A percentile compares a stretch with the other conserved stretches of the same genome.
Evolutionary conservation across 2,797 vertebrate genomes (phyloP).

Genomic region (Xiphorhynchus erythropygius): DNA sequence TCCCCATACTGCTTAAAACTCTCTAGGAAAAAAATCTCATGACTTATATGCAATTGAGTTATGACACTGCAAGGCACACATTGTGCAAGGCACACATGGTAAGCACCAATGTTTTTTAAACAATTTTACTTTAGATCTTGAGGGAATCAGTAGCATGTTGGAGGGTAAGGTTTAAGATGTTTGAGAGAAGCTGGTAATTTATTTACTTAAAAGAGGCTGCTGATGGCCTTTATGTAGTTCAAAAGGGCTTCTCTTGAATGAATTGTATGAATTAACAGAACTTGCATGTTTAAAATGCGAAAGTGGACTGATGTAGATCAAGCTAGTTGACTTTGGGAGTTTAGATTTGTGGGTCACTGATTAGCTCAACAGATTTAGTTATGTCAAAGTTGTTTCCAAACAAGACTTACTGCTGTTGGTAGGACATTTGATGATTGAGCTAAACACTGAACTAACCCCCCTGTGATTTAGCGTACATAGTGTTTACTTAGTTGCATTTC

Average conservation of each 20-base stretch:
- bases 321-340: not conserved
- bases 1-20: not conserved
- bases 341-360: not conserved
- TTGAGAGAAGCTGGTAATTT: not conserved
- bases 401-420: not conserved
- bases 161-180: not conserved
- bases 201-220: not conserved
- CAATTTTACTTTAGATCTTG: not conserved
- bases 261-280: not conserved
- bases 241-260: not conserved
- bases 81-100: not conserved
- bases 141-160: not conserved
- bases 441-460: not conserved
- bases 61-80: not conserved
- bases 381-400: not conserved
- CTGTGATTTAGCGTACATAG: not conserved
- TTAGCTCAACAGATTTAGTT: not conserved
- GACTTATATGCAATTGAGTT: not conserved
- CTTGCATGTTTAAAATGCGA: not conserved
- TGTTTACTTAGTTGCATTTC: constrained; percentile 22
- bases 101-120: not conserved
- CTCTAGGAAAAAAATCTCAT: not conserved
- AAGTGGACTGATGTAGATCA: not conserved
- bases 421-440: not conserved
- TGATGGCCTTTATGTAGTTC: not conserved